Base-by-base conservation (phyloP, 2,888 invertebrate species). In the Ophonus ardosiacus region DNA sequence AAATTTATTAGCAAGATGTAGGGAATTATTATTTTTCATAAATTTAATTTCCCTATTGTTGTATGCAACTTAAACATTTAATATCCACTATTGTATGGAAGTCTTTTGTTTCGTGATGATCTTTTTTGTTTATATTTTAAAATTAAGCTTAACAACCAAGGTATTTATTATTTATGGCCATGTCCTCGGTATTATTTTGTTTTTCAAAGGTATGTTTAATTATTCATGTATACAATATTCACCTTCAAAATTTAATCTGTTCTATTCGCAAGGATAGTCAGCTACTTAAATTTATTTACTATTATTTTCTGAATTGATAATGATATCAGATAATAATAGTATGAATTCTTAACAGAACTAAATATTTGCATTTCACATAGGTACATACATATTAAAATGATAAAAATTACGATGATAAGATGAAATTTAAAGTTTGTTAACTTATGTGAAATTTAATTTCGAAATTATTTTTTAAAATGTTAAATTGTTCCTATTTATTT, bases 91-190 rank as follows among this genome's bases (percentile, higher is more conserved):
- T 24, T 59, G 15, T 79, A 6, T 79, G 57, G 18, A 10, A 51
- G 43, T 57, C 15, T 68, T 68, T 78, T 78, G 51, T 78, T 51
- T 56, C 57, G 7, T 21, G 78, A 43, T 18, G 13, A 8, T 17
- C 51, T 51, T 78, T 56, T 51, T 43, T 76, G 51, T 63, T 24
- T 63, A 24, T 63, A 63, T 21, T 63, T 63, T 17, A 21, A 18
- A 63, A 24, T 2, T 13, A 21, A 68, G n/a, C 7, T 65, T 7
- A 38, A 74, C 43, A 38, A 74, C 43, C 43, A 74, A 74, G 68
- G 68, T 71, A 56, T 71, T 82, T 82, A 82, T 68, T 68, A 71
- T 51, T 31, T 51, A 82, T 82, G 82, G 57, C 82, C 82, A 82
- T 82, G 82, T 82, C 82, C 82, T 82, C 82, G 82, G 0, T 56